Conservation (phyloP, 2,797 vertebrate species). For the Myotis findleyi region DNA sequence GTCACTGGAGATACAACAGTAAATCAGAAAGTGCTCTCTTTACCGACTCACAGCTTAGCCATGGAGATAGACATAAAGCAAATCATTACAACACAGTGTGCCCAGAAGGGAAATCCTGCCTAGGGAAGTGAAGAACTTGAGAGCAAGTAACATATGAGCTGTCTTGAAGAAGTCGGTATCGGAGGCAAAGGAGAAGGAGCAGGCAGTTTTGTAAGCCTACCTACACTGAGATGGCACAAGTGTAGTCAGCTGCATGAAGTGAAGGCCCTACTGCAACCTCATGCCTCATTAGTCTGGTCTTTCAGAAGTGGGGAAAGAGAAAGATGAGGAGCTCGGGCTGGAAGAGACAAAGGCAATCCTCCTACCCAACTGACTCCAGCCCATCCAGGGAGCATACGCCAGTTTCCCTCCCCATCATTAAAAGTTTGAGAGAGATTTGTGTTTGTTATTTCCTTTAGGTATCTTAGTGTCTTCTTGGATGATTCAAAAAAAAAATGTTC, state of each 20-base stretch:
- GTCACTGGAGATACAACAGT: neutral
- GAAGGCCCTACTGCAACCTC: neutral
- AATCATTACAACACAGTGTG: neutral
- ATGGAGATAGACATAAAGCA: neutral
- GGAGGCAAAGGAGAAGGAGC: neutral
- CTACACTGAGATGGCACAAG: neutral
- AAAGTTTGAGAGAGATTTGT: neutral
- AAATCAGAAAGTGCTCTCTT: neutral
- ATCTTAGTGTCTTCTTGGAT: neutral
- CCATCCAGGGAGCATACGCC: neutral
- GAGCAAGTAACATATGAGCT: neutral
- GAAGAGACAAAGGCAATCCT: neutral
- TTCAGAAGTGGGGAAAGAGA: neutral
- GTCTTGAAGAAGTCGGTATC: neutral
- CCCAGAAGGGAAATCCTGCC: conserved; percentile 24
- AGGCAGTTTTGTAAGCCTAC: neutral
- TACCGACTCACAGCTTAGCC: neutral
- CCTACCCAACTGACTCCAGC: neutral
- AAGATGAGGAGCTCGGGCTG: neutral
- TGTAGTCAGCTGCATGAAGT: neutral
- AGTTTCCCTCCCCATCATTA: neutral
- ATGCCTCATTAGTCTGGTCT: neutral
- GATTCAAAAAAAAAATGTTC: neutral
- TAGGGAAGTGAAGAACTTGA: neutral
- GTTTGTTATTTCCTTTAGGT: conserved; percentile 5